These are phyloP conservation scores for Andrena bucephala DNA, from an alignment of 2,888 invertebrate genomes.

Conservation along the genomic window DNA sequence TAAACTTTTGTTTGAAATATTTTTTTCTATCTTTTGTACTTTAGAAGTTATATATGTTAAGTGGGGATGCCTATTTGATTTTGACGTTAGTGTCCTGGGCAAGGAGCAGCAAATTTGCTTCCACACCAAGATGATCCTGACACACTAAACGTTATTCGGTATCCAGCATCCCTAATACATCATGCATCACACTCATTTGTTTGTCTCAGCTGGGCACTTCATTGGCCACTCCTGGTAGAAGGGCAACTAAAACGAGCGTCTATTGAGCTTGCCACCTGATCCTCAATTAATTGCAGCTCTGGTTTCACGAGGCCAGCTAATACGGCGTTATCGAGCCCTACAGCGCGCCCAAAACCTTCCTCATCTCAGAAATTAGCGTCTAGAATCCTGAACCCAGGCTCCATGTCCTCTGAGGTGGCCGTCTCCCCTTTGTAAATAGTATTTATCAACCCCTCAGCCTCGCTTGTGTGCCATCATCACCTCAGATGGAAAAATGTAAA, in stretches of 20 bases:
- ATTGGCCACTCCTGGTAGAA: neutral
- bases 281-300: constrained; percentile 18
- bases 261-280: constrained; percentile 29
- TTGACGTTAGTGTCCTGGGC: too few species aligned
- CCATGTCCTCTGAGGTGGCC: neutral
- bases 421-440: too few species aligned
- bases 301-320: constrained; percentile 2
- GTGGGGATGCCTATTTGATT: too few species aligned
- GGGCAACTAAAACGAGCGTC: neutral
- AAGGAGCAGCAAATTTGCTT: too few species aligned
- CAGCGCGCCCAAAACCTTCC: neutral
- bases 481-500: too few species aligned
- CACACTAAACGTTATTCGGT: neutral
- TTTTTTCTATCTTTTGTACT: too few species aligned
- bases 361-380: neutral
- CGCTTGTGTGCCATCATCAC: too few species aligned
- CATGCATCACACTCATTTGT: neutral
- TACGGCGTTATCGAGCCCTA: constrained; percentile 11
- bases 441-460: too few species aligned
- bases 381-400: neutral
- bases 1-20: too few species aligned
- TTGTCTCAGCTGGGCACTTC: neutral
- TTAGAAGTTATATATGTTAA: too few species aligned
- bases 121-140: neutral
- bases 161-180: neutral